phyloP scores from a whole-genome alignment of 2,113 vertebrate genomes.

The Xiphophorus maculatus region DNA sequence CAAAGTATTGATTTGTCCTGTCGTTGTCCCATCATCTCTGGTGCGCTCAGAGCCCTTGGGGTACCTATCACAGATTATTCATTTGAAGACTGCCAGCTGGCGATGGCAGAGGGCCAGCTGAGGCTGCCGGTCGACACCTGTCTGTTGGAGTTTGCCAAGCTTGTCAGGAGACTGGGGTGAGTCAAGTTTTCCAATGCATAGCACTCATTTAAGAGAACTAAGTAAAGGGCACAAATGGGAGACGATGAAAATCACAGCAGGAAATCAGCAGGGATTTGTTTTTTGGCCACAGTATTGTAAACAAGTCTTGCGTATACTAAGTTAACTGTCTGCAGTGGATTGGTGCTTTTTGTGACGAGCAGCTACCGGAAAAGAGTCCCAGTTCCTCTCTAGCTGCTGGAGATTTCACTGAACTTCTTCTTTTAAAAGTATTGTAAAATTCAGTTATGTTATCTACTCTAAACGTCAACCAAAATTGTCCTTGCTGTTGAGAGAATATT shows the following conservation, averaged over 20 bases:
- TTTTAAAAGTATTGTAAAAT: no score
- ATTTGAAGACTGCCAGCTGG: conserved; percentile 97
- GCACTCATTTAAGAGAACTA: conserved; percentile 18
- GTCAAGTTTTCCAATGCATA: conserved; percentile 56
- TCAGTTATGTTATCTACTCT: no score
- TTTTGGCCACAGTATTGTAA: not conserved
- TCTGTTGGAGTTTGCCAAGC: conserved; percentile 93
- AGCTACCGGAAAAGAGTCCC: no score
- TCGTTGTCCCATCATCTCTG: conserved; percentile 38
- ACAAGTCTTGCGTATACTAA: not conserved
- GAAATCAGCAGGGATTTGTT: not conserved
- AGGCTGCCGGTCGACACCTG: conserved; percentile 91
- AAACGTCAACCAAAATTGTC: no score
- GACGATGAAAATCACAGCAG: conserved; percentile 3
- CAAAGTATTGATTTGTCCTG: conserved; percentile 28
- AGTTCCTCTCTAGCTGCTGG: no score
- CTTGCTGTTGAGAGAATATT: no score
- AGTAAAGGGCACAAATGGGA: conserved; percentile 8
- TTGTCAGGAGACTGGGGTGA: conserved; percentile 93
- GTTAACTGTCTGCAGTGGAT: no score
- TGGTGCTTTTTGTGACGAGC: no score
- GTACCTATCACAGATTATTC: conserved; percentile 95
- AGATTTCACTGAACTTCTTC: no score
- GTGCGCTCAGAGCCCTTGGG: conserved; percentile 85
- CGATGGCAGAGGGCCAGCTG: conserved; percentile 93